Percentiles rank a stretch among this genome's conserved stretches.
Evolutionary conservation across 1,140 invertebrate species (phyloP).

Genomic region (Brachionus paranguensis): DNA sequence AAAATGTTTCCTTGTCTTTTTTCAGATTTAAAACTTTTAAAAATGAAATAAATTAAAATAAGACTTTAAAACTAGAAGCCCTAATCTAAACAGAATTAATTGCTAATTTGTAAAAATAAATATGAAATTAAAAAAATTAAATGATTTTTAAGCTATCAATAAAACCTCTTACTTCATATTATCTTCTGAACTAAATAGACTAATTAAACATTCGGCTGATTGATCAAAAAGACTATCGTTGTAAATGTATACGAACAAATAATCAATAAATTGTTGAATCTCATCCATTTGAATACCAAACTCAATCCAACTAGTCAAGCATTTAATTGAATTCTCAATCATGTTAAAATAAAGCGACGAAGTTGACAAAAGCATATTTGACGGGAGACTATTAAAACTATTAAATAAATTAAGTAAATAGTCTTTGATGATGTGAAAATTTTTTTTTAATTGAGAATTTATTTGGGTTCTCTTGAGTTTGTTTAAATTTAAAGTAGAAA

Average conservation of each 20-base stretch:
- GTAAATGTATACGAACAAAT: conserved; percentile 38
- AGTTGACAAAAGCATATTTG: neutral
- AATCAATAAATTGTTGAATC: conserved; percentile 36
- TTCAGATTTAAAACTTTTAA: no score
- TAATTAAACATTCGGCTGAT: conserved; percentile 25
- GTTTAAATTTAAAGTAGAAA: conserved; percentile 1
- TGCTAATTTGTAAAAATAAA: neutral
- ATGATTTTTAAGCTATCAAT: neutral
- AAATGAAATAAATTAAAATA: no score
- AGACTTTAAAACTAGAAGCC: no score
- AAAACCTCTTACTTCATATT: neutral
- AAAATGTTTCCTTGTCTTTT: no score
- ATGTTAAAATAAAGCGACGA: conserved; percentile 28
- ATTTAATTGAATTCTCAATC: conserved; percentile 32
- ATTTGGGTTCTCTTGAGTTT: conserved; percentile 35
- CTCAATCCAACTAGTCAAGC: conserved; percentile 33
- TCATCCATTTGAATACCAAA: conserved; percentile 27
- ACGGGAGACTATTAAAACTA: neutral
- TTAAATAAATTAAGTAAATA: conserved; percentile 34
- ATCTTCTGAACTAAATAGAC: conserved; percentile 29
- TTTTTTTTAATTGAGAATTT: conserved; percentile 32
- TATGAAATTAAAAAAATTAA: neutral
- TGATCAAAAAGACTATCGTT: conserved; percentile 37
- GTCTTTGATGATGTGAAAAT: neutral
- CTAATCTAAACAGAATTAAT: no score